Evolutionary conservation across 1,140 invertebrate species (phyloP).

Genomic region (Aphidius ervi): DNA sequence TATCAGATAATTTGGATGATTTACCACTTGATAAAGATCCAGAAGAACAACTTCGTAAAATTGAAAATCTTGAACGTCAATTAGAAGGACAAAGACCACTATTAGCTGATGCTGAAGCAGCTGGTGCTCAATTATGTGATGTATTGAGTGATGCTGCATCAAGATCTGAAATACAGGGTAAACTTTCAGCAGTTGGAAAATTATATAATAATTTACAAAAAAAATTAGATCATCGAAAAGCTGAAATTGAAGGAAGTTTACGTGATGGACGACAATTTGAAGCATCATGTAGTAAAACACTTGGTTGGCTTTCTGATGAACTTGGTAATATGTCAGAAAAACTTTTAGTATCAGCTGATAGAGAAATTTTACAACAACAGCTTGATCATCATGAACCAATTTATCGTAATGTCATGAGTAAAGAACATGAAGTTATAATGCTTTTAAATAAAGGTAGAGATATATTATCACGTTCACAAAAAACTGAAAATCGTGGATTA

Average conservation of each 20-base stretch:
- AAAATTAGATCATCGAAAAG: constrained; percentile 84
- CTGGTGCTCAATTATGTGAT: constrained; percentile 79
- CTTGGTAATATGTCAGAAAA: constrained; percentile 71
- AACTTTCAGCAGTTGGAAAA: constrained; percentile 76
- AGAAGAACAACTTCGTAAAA: constrained; percentile 80
- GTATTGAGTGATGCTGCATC: constrained; percentile 88
- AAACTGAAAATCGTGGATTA: constrained; percentile 55
- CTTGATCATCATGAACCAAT: constrained; percentile 82
- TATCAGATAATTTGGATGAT: constrained; percentile 82
- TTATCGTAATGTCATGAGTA: constrained; percentile 81
- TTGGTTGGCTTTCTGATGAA: constrained; percentile 83
- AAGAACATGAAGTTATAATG: constrained; percentile 93
- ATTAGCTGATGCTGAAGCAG: constrained; percentile 80
- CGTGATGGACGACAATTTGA: constrained; percentile 82
- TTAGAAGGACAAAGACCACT: constrained; percentile 81
- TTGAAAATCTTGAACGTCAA: constrained; percentile 82
- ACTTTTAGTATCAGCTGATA: constrained; percentile 80
- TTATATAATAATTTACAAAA: constrained; percentile 81
- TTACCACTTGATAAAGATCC: constrained; percentile 78
- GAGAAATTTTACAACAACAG: constrained; percentile 78
- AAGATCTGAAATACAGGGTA: constrained; percentile 83
- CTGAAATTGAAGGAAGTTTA: constrained; percentile 82
- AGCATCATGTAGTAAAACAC: constrained; percentile 76
- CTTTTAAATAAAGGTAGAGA: constrained; percentile 86
- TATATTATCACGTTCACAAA: constrained; percentile 60